Base-by-base conservation (phyloP, 2,888 invertebrate species). In the Philaethria dido region DNA sequence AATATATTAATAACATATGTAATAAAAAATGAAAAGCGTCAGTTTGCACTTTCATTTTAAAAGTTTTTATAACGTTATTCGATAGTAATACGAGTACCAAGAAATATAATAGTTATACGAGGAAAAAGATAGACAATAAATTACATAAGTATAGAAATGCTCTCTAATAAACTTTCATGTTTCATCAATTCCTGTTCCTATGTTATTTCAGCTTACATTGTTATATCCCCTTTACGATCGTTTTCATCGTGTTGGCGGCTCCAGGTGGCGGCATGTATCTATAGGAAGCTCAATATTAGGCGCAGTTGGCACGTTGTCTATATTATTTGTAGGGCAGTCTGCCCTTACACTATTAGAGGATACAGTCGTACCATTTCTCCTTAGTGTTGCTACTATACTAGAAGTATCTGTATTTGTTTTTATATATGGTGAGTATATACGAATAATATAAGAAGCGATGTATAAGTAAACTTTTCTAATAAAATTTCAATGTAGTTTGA, bases 161-260 rank as follows among this genome's bases (percentile, higher is more conserved):
- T 13, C 1, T 20, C 20, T 20, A 20, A n/a, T 22, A 13, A 48
- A 8, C 3, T 47, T 47, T 47, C 11, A 13, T 25, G 25, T 9
- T 9, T n/a, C 13, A 44, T 2, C 2, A 0, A 29, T 33, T 22
- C n/a, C 14, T 39, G 22, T 39, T 20, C 6, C 6, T 4, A 22
- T 57, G 14, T 5, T 42, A n/a, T 42, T 83, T 18, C 79, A 91
- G 92, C 67, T 92, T 0, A 77, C 80, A 0, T 75, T 86, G 2
- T 69, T 89, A 2, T 86, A 83, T 62, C 91, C 92, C 0, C 22
- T 89, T 3, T 87, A 81, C 72, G 89, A 88, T 16, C 85, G 81
- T 0, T 77, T 83, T 44, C 84, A 87, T 3, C 85, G 87, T 1
- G 63, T 81, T 0, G 81, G 84, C 0, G 84, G 86, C 0, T 61